phyloP scores from a whole-genome alignment of 1,140 invertebrate species.

The Cyphomyrmex costatus region DNA sequence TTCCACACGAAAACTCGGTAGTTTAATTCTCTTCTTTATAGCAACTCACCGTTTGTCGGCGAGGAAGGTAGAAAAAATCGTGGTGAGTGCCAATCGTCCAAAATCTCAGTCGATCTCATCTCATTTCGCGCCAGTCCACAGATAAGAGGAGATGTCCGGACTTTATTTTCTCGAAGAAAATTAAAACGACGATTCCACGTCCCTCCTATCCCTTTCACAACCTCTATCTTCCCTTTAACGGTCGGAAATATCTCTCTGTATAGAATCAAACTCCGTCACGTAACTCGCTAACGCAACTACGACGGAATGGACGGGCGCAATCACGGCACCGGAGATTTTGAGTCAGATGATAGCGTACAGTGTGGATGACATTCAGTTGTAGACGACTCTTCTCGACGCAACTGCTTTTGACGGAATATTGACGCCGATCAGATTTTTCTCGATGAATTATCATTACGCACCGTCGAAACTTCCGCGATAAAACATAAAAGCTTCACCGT shows the following conservation, averaged over 20 bases:
- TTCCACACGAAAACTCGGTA: slow-evolving; percentile 62
- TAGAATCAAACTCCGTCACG: slow-evolving; percentile 70
- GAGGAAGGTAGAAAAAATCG: background rate
- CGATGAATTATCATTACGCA: background rate
- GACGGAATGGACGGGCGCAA: slow-evolving; percentile 48
- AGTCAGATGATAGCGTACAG: slow-evolving; percentile 12
- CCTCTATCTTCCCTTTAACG: too few relatives aligned
- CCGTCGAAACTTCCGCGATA: background rate
- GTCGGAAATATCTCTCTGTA: background rate
- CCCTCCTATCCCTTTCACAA: background rate
- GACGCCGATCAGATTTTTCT: background rate
- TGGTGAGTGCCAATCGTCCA: slow-evolving; percentile 54
- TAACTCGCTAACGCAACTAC: slow-evolving; percentile 65
- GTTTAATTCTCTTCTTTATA: slow-evolving; percentile 66
- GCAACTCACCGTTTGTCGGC: slow-evolving; percentile 38
- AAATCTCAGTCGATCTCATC: slow-evolving; percentile 63
- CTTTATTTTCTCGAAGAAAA: slow-evolving; percentile 63
- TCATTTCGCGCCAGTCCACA: slow-evolving; percentile 27
- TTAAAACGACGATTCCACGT: slow-evolving; percentile 56
- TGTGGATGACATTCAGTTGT: slow-evolving; percentile 18
- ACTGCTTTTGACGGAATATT: slow-evolving; percentile 30
- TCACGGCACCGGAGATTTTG: slow-evolving; percentile 50
- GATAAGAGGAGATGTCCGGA: background rate
- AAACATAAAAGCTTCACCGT: background rate
- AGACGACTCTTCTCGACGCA: slow-evolving; percentile 26